Evolutionary conservation across 2,888 invertebrate genomes (phyloP).

Genomic region (Nebria salina): DNA sequence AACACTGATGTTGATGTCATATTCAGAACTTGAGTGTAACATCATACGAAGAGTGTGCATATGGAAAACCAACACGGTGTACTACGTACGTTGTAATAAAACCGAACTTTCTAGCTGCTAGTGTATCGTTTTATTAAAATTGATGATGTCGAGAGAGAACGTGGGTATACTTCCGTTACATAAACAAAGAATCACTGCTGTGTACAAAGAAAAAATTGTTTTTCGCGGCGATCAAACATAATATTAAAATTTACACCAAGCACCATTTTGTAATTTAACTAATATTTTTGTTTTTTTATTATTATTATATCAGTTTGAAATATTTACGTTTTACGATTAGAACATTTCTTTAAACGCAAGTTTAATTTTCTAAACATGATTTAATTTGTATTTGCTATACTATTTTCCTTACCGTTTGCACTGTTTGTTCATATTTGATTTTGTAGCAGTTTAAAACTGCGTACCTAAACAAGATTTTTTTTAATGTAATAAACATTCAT

Average conservation of each 20-base stretch:
- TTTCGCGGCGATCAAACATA: not conserved
- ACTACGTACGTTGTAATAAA: not conserved
- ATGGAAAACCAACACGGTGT: not conserved
- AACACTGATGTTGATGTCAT: slow-evolving; percentile 37
- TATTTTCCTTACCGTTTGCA: no score
- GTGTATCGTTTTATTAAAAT: not conserved
- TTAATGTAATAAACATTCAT: no score
- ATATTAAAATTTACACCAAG: not conserved
- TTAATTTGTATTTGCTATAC: no score
- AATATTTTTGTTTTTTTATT: not conserved
- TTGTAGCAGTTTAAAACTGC: no score
- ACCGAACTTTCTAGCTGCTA: not conserved
- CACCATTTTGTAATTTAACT: not conserved
- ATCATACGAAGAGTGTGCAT: not conserved
- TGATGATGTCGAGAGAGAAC: not conserved
- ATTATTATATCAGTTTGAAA: not conserved
- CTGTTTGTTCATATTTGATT: no score
- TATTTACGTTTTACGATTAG: no score
- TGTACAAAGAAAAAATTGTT: not conserved
- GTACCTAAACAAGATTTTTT: no score
- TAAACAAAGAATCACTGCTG: not conserved
- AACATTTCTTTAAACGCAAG: no score
- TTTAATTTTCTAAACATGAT: no score
- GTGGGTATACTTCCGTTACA: not conserved
- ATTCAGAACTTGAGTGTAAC: slow-evolving; percentile 5